These are phyloP conservation scores for Carposina sasakii DNA, from an alignment of 1,140 invertebrate genomes.

Conservation along the genomic window DNA sequence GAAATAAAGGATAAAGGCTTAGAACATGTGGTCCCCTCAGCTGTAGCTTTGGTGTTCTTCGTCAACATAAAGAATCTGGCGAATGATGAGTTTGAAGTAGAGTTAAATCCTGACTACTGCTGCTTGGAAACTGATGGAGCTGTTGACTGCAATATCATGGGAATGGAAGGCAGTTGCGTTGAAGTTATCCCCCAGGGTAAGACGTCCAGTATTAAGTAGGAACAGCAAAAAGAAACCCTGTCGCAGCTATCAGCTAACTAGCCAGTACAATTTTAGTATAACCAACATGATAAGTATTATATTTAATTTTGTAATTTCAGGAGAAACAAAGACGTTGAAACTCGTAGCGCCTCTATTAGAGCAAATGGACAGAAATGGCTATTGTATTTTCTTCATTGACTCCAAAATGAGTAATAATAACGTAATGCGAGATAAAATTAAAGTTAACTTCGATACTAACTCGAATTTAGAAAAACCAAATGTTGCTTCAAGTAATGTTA, in stretches of 20 bases:
- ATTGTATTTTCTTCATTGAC: conserved; percentile 42
- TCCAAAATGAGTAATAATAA: conserved; percentile 26
- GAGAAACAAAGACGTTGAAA: conserved; percentile 32
- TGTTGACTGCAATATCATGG: conserved; percentile 36
- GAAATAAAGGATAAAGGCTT: conserved; percentile 25
- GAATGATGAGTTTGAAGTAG: conserved; percentile 31
- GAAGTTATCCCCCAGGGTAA: conserved; percentile 39
- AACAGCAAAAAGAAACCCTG: background rate
- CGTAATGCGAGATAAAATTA: conserved; percentile 33
- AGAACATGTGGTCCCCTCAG: conserved; percentile 15
- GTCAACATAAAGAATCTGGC: conserved; percentile 41
- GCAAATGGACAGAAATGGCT: conserved; percentile 37
- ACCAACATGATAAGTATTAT: background rate
- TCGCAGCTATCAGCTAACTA: background rate
- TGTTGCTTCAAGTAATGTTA: conserved; percentile 13
- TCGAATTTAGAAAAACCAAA: no score
- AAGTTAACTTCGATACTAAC: conserved; percentile 48
- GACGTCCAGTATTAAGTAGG: background rate
- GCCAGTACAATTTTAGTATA: background rate
- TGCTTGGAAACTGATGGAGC: conserved; percentile 29
- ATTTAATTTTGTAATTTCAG: conserved; percentile 28
- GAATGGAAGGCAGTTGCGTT: conserved; percentile 32
- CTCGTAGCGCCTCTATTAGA: conserved; percentile 45
- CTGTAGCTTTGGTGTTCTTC: conserved; percentile 38
- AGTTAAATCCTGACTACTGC: conserved; percentile 40